Evolutionary conservation across 2,113 vertebrate species (phyloP).

Genomic region (Melospiza georgiana): DNA sequence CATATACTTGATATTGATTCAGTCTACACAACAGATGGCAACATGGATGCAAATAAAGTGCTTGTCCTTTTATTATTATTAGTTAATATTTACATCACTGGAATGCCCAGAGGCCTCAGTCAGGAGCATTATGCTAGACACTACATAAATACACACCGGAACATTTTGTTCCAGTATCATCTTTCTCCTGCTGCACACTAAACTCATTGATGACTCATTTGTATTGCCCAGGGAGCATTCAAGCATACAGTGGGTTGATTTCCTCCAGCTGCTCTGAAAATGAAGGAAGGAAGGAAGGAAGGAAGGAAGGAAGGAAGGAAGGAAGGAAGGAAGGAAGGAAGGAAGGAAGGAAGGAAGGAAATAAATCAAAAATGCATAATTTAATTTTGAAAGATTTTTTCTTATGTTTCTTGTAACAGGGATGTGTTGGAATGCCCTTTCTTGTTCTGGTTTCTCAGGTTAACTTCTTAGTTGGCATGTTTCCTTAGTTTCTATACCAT

Average conservation of each 20-base stretch:
- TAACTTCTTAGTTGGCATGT: not conserved
- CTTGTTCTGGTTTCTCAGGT: not conserved
- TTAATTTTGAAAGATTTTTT: not conserved
- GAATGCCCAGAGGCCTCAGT: slow-evolving; percentile 5
- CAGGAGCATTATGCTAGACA: slow-evolving; percentile 11
- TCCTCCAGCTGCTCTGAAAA: slow-evolving; percentile 31
- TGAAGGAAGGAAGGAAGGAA: not conserved
- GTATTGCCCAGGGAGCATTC: slow-evolving; percentile 27
- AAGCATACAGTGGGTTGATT: slow-evolving; percentile 4
- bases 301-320: not conserved
- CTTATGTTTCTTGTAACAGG: not conserved
- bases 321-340: not conserved
- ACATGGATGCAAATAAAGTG: slow-evolving; percentile 53
- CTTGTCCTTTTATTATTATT: slow-evolving; percentile 45
- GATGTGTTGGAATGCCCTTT: not conserved
- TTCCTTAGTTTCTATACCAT: not conserved
- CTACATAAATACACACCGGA: not conserved
- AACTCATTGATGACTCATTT: slow-evolving; percentile 53
- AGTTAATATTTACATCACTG: slow-evolving; percentile 63
- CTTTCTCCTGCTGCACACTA: slow-evolving; percentile 21
- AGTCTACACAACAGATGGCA: slow-evolving; percentile 47
- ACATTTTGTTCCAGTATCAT: slow-evolving; percentile 23
- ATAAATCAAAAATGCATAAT: not conserved
- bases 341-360: not conserved
- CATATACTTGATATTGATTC: slow-evolving; percentile 6